phyloP scores from a whole-genome alignment of 1,140 invertebrate genomes.

The Bombyx mori region DNA sequence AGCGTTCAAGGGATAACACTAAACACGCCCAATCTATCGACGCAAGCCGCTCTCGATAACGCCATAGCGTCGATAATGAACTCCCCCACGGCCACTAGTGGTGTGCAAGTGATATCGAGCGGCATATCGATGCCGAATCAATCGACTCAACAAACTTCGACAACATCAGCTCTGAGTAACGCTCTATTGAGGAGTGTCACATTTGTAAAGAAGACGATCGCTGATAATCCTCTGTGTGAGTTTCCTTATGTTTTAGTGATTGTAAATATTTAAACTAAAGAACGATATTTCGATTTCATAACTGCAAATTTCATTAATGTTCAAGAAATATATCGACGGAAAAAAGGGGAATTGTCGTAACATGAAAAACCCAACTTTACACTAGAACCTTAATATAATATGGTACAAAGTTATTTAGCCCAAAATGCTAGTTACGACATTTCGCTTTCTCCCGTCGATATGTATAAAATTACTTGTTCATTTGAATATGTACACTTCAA shows the following conservation, averaged over 20 bases:
- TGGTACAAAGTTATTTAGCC: no score
- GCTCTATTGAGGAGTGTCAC: constrained; percentile 50
- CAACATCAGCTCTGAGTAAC: constrained; percentile 29
- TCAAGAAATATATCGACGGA: no score
- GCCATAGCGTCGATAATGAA: constrained; percentile 58
- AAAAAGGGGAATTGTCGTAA: no score
- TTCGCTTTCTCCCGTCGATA: no score
- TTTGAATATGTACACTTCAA: no score
- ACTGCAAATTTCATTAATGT: no score
- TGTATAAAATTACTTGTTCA: no score
- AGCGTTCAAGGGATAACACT: constrained; percentile 57
- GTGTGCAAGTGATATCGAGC: constrained; percentile 52
- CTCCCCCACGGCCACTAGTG: constrained; percentile 35
- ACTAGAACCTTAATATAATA: no score
- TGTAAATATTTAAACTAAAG: no score
- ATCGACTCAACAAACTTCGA: constrained; percentile 14
- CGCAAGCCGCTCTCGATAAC: constrained; percentile 46
- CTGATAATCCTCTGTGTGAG: constrained; percentile 42
- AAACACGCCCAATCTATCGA: constrained; percentile 36
- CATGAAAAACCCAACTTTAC: no score
- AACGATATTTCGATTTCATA: no score
- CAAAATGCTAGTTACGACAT: no score
- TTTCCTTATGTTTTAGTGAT: constrained; percentile 6
- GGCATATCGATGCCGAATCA: constrained; percentile 30
- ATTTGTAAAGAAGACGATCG: constrained; percentile 45